phyloP scores from a whole-genome alignment of 2,113 vertebrate genomes.

The Cnemophilus loriae region DNA sequence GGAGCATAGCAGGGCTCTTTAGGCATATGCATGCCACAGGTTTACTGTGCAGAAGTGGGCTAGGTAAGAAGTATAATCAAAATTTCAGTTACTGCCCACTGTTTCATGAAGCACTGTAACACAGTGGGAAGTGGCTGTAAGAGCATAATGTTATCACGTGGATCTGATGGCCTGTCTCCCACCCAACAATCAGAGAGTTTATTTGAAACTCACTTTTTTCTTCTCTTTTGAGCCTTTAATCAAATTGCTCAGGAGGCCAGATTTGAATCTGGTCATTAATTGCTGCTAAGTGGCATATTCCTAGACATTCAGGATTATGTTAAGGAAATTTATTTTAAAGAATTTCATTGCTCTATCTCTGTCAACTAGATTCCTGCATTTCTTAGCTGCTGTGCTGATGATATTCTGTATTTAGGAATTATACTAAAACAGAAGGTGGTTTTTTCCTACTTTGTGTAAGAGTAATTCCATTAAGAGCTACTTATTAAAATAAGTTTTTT shows the following conservation, averaged over 20 bases:
- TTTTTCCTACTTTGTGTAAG: not conserved
- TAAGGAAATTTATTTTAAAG: not conserved
- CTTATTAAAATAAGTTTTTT: not conserved
- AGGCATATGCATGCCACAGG: not conserved
- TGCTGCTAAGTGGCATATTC: not conserved
- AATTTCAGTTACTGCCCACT: not conserved
- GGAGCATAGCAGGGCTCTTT: not conserved
- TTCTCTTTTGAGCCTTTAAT: not conserved
- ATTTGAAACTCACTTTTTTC: not conserved
- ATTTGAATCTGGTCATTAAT: not conserved
- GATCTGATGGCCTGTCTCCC: not conserved
- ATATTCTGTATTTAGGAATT: not conserved
- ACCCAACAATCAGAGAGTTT: not conserved
- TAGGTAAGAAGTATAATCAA: not conserved
- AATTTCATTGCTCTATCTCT: not conserved
- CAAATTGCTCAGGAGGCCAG: not conserved
- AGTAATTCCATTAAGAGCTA: not conserved
- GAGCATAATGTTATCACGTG: not conserved
- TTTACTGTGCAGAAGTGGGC: not conserved
- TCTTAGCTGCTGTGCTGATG: not conserved
- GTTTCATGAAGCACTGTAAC: not conserved
- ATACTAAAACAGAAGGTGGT: accelerated
- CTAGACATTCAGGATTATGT: not conserved
- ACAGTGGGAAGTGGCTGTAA: not conserved
- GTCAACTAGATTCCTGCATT: not conserved